phyloP scores from a whole-genome alignment of 2,113 vertebrate species.

The Peromyscus leucopus region DNA sequence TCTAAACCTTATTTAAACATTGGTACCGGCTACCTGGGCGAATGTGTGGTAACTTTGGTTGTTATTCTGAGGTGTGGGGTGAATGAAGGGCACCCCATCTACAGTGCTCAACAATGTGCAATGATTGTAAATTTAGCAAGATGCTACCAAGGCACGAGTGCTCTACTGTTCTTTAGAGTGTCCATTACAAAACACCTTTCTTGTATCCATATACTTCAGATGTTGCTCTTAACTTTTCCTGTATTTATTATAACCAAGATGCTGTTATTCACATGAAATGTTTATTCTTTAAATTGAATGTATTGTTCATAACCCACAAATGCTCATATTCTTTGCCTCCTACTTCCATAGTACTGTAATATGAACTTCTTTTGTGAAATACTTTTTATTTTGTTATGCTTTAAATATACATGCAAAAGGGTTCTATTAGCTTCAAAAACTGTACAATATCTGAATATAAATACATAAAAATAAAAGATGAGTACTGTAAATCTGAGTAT shows the following conservation, averaged over 20 bases:
- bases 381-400: conserved; percentile 82
- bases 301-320: conserved; percentile 80
- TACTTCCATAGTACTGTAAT: conserved; percentile 82
- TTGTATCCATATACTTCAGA: conserved; percentile 33
- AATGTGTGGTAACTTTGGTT: not conserved
- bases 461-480: conserved; percentile 78
- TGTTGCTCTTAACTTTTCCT: conserved; percentile 73
- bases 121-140: conserved; percentile 30
- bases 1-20: not conserved
- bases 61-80: not conserved
- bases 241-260: conserved; percentile 86
- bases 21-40: conserved; percentile 29
- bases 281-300: conserved; percentile 82
- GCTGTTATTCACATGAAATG: conserved; percentile 69
- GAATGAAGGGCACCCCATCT: not conserved
- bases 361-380: conserved; percentile 79
- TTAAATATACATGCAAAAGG: conserved; percentile 73
- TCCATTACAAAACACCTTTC: conserved; percentile 64
- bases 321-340: conserved; percentile 70
- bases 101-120: not conserved
- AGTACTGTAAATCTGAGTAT: conserved; percentile 15
- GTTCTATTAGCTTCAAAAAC: conserved; percentile 75
- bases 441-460: conserved; percentile 83
- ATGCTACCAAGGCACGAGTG: not conserved
- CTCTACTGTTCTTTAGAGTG: not conserved